Percentiles rank a stretch among this genome's conserved stretches.
Evolutionary conservation across 2,888 invertebrate genomes (phyloP).

Genomic region (Gryllus longicercus): DNA sequence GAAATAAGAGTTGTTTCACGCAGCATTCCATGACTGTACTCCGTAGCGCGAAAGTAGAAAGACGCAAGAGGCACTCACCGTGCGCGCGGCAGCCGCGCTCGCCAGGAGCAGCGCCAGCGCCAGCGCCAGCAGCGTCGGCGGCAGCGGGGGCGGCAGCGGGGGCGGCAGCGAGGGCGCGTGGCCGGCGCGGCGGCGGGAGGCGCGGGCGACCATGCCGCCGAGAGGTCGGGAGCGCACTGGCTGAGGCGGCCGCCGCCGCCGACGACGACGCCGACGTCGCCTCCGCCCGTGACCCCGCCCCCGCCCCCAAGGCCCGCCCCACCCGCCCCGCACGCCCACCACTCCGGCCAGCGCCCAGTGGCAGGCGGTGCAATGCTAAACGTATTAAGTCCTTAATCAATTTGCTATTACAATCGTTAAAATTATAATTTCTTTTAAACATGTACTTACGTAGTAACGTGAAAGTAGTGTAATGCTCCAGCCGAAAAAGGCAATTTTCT

Average conservation of each 20-base stretch:
- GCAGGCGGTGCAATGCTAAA: no score
- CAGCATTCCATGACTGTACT: no score
- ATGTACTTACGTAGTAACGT: no score
- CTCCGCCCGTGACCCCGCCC: constrained; percentile 25
- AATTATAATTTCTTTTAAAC: no score
- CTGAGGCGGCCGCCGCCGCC: constrained; percentile 28
- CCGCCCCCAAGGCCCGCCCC: constrained; percentile 24
- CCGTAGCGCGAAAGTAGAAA: no score
- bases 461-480: no score
- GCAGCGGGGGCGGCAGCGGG: constrained; percentile 19
- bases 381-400: no score
- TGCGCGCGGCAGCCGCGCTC: background rate
- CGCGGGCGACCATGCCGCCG: background rate
- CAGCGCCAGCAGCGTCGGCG: background rate
- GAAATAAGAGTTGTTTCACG: no score
- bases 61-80: no score
- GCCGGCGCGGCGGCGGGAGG: constrained; percentile 18
- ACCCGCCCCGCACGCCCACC: background rate
- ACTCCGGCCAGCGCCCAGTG: background rate
- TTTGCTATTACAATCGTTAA: no score
- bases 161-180: background rate
- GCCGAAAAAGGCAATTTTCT: no score
- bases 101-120: background rate
- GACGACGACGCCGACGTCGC: constrained; percentile 19
- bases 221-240: constrained; percentile 27